Percentiles rank a stretch among this genome's conserved stretches.
Conservation (phyloP, 1,140 invertebrate species). For the Trichonephila clavipes region DNA sequence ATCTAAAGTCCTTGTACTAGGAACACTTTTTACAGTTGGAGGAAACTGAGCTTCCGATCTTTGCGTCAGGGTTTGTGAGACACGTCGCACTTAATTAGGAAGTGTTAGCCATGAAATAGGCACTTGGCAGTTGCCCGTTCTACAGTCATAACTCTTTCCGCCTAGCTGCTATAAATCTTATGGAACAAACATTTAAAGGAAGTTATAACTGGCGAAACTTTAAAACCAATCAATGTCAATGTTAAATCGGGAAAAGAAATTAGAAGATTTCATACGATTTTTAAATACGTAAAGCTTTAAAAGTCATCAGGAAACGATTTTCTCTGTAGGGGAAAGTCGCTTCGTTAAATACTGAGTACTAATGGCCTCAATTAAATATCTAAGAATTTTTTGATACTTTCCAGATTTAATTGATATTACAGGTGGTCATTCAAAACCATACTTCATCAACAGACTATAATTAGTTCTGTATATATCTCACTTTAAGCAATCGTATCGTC, state of each 20-base stretch:
- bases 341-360: no score
- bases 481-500: no score
- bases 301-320: no score
- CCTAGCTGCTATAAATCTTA: conserved; percentile 41
- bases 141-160: conserved; percentile 57
- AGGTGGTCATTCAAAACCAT: no score
- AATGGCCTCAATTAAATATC: no score
- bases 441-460: no score
- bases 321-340: no score
- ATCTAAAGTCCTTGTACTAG: background rate
- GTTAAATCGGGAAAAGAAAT: conserved; percentile 18
- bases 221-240: conserved; percentile 49
- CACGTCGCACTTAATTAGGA: conserved; percentile 56
- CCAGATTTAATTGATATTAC: no score
- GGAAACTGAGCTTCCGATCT: background rate
- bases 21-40: background rate
- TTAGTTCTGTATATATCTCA: no score
- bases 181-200: conserved; percentile 34
- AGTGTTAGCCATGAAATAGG: conserved; percentile 44
- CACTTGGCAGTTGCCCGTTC: conserved; percentile 44
- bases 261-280: background rate
- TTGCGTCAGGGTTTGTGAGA: background rate
- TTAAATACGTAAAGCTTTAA: no score
- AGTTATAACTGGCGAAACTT: conserved; percentile 46
- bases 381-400: no score